phyloP scores from a whole-genome alignment of 2,113 vertebrate genomes.

The Isichthys henryi region DNA sequence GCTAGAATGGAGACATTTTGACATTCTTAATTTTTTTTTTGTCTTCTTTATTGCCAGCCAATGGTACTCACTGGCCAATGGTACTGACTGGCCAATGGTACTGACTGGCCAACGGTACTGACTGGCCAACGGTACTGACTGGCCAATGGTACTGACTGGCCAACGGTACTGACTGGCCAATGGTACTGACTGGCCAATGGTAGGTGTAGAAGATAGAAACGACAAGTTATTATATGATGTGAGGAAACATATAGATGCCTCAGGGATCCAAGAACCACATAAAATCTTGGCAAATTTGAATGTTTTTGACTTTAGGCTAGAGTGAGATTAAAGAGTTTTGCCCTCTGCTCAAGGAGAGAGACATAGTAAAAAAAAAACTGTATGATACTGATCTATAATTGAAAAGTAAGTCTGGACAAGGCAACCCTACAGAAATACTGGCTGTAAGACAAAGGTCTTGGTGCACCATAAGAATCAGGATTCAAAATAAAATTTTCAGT shows the following conservation, averaged over 20 bases:
- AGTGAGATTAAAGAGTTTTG: conserved; percentile 5
- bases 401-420: conserved; percentile 1
- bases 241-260: background rate
- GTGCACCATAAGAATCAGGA: background rate
- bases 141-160: background rate
- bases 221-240: background rate
- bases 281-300: background rate
- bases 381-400: conserved; percentile 9
- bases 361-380: background rate
- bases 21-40: background rate
- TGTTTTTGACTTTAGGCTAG: background rate
- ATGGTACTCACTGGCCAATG: background rate
- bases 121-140: background rate
- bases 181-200: background rate
- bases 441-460: background rate
- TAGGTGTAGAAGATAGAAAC: background rate
- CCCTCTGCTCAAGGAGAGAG: background rate
- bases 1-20: background rate
- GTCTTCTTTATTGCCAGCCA: too few relatives aligned
- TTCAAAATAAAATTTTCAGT: background rate
- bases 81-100: background rate
- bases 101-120: background rate
- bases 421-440: background rate
- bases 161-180: background rate
- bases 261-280: background rate